Base-by-base conservation (phyloP, 2,113 vertebrate genomes). In the Amphiprion ocellaris region DNA sequence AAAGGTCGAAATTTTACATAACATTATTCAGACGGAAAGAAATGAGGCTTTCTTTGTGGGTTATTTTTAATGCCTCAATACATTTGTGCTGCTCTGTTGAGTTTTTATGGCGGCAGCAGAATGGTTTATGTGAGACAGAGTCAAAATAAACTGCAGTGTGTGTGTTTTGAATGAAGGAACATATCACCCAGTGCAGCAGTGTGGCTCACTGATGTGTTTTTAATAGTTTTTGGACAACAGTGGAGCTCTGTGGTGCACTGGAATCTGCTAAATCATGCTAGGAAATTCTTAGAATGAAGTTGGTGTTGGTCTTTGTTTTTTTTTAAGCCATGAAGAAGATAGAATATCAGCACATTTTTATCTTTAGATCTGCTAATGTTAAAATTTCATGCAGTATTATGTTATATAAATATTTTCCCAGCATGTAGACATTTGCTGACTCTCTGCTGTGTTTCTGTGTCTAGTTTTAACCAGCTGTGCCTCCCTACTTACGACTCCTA, bases 381-480 rank as follows among this genome's bases (percentile, higher is more conserved):
- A 9, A 4, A 10, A 4, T 39, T 7, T 7, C 37, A 7, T 41
- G 39, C 10, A 41, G 8, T 2, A 41, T 41, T 41, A 11, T 41
- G 39, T 12, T 17, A 3, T 15, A 12, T 4, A 47, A 41, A 41
- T 41, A 8, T 12, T 41, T 41, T 12, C 4, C 30, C 30, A 30
- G 30, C 30, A 41, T 41, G 2, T 41, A 41, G 10, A 41, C 12
- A 41, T 41, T 10, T 5, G 16, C 49, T 19, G 49, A 52, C 4
- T n/a, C 23, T 66, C 28, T 71, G 9, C 21, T 21, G 1, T 69
- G 17, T 6, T 60, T 66, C 39, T 60, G 33, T 74, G 78, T 94
- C 19, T 88, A 99, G 98, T 95, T 99, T 99, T 93, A 99, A 99
- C 97, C 98, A 99, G 97, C 94, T 99, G 96, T 99, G 98, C 96